Evolutionary conservation across 2,797 vertebrate genomes (phyloP).

Genomic region (Cynodonichthys magdalenae): DNA sequence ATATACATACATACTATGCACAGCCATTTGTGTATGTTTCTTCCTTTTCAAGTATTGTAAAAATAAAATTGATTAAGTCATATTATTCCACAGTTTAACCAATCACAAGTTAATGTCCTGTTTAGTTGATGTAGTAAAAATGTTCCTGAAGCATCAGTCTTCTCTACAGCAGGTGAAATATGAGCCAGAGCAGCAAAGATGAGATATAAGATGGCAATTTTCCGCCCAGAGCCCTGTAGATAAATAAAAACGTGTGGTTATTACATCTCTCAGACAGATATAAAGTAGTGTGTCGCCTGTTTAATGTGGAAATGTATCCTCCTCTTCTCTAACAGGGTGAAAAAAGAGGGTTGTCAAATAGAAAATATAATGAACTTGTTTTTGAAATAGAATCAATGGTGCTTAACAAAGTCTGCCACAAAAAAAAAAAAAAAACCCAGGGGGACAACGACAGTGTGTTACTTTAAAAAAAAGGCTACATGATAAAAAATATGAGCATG

Average conservation of each 20-base stretch:
- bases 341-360: neutral
- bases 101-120: neutral
- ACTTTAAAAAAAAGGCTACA: neutral
- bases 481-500: neutral
- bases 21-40: neutral
- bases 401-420: neutral
- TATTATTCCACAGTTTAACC: neutral
- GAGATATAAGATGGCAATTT: slow-evolving; percentile 23
- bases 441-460: neutral
- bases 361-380: slow-evolving; percentile 3
- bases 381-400: slow-evolving; percentile 11
- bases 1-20: no score
- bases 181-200: slow-evolving; percentile 21
- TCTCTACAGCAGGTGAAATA: slow-evolving; percentile 9
- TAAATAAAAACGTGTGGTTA: slow-evolving; percentile 31
- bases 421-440: neutral
- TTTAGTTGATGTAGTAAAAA: neutral
- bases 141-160: slow-evolving; percentile 11
- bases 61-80: neutral
- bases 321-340: neutral
- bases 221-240: slow-evolving; percentile 19
- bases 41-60: neutral
- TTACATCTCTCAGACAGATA: slow-evolving; percentile 28
- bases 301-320: slow-evolving; percentile 20
- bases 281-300: slow-evolving; percentile 5